Percentiles rank a stretch among this genome's conserved stretches.
Evolutionary conservation across 2,797 vertebrate genomes (phyloP).

Genomic region (Mycteria americana): DNA sequence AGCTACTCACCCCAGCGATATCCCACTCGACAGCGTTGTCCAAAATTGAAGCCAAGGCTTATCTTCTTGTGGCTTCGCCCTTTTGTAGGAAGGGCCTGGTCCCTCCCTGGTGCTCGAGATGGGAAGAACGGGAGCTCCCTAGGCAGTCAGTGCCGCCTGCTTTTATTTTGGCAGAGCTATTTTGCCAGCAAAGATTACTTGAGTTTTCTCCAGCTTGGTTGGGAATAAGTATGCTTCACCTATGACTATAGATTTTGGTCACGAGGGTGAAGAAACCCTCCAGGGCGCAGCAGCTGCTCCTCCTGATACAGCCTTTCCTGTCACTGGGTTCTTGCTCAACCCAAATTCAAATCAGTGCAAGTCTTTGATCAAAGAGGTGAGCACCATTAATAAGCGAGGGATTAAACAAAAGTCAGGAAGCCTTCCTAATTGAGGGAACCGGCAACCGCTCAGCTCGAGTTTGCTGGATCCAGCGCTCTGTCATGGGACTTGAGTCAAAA

Average conservation of each 20-base stretch:
- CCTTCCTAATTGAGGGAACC: not conserved
- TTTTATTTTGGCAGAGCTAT: conserved; percentile 23
- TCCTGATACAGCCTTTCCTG: conserved; percentile 41
- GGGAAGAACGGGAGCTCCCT: not conserved
- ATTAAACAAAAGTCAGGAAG: conserved; percentile 39
- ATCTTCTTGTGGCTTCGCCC: not conserved
- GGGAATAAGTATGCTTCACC: conserved; percentile 37
- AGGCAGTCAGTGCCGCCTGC: not conserved
- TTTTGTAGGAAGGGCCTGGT: conserved; percentile 1
- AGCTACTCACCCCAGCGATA: not conserved
- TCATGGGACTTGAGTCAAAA: not conserved
- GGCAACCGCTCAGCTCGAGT: not conserved
- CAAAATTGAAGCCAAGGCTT: not conserved
- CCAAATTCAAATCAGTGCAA: conserved; percentile 37
- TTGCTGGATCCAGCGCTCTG: not conserved
- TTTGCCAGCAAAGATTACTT: conserved; percentile 35
- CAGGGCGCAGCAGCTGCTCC: conserved; percentile 38
- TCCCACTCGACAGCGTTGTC: not conserved
- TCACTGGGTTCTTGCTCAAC: conserved; percentile 42
- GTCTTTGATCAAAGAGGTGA: conserved; percentile 47
- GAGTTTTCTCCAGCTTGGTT: conserved; percentile 3
- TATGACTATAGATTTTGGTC: conserved; percentile 51
- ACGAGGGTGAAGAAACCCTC: conserved; percentile 47
- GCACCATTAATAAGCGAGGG: not conserved
- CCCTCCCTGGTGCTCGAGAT: not conserved